Evolutionary conservation across 2,888 invertebrate species (phyloP).

Genomic region (Stictocephala bisonia): DNA sequence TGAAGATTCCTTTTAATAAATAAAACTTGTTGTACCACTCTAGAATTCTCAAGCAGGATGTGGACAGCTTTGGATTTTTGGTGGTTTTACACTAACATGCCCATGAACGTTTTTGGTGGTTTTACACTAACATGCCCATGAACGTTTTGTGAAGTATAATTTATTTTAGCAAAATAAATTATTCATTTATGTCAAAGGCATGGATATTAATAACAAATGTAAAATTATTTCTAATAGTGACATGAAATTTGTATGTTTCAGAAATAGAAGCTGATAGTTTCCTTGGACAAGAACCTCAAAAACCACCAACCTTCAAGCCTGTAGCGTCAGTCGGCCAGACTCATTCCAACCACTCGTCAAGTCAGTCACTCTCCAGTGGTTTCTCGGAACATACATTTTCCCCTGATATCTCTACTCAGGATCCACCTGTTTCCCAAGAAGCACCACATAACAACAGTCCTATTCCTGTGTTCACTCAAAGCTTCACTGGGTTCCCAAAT

Average conservation of each 20-base stretch:
- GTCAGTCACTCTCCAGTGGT: conserved; percentile 3
- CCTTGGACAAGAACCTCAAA: conserved; percentile 59
- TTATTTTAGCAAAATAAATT: too few relatives aligned
- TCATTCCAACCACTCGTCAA: neutral
- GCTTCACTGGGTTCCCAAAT: conserved; percentile 27
- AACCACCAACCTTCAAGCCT: neutral
- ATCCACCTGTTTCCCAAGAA: neutral
- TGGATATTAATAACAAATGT: neutral
- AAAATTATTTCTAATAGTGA: neutral
- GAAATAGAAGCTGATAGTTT: conserved; percentile 61
- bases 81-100: too few relatives aligned
- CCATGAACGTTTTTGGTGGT: too few relatives aligned
- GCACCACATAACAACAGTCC: neutral
- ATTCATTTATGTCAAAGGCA: too few relatives aligned
- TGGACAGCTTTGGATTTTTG: too few relatives aligned
- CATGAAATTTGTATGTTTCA: conserved; percentile 52
- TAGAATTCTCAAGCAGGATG: too few relatives aligned
- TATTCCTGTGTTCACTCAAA: conserved; percentile 40
- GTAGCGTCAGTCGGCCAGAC: neutral
- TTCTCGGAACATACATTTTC: conserved; percentile 3
- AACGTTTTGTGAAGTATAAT: too few relatives aligned
- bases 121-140: too few relatives aligned
- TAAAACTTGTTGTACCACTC: too few relatives aligned
- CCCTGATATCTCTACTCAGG: neutral
- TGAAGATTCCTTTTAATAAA: too few relatives aligned